A percentile compares a stretch with the other conserved stretches of the same genome.
Evolutionary conservation across 2,888 invertebrate genomes (phyloP).

Genomic region (Lasioglossum zephyrum): DNA sequence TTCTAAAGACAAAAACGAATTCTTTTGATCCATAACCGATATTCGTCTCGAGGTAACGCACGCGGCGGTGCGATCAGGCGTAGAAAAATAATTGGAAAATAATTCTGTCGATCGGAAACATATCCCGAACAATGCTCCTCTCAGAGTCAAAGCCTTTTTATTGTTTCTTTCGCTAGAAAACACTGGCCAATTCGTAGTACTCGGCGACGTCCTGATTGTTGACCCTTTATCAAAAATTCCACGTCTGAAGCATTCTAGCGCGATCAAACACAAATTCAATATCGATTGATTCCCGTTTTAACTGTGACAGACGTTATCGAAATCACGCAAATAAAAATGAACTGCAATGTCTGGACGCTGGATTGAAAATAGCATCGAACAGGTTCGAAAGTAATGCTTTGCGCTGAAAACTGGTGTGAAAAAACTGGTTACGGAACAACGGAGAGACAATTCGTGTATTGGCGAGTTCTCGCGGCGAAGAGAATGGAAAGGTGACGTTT

Average conservation of each 20-base stretch:
- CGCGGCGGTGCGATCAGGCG: slow-evolving; percentile 31
- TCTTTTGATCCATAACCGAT: slow-evolving; percentile 17
- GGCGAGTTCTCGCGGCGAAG: not conserved
- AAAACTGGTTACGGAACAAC: not conserved
- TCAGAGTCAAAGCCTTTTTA: slow-evolving; percentile 31
- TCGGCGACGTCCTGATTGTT: not conserved
- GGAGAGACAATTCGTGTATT: not conserved
- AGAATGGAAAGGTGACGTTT: not conserved
- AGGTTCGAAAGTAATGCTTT: too few relatives aligned
- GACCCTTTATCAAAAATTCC: slow-evolving; percentile 11
- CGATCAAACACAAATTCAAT: not conserved
- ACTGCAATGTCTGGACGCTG: too few relatives aligned
- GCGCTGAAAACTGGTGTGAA: not conserved
- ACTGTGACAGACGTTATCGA: not conserved
- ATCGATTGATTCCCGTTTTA: not conserved
- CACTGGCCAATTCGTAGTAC: not conserved
- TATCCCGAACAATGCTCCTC: slow-evolving; percentile 27
- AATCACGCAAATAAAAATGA: not conserved
- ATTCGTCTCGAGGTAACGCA: slow-evolving; percentile 24
- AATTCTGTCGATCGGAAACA: slow-evolving; percentile 54
- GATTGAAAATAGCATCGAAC: too few relatives aligned
- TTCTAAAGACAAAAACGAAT: slow-evolving; percentile 14
- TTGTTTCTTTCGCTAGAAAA: slow-evolving; percentile 9
- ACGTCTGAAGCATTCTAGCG: not conserved
- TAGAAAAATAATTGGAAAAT: slow-evolving; percentile 63